phyloP scores from a whole-genome alignment of 1,140 invertebrate species.

The Brachionus rotundiformis region DNA sequence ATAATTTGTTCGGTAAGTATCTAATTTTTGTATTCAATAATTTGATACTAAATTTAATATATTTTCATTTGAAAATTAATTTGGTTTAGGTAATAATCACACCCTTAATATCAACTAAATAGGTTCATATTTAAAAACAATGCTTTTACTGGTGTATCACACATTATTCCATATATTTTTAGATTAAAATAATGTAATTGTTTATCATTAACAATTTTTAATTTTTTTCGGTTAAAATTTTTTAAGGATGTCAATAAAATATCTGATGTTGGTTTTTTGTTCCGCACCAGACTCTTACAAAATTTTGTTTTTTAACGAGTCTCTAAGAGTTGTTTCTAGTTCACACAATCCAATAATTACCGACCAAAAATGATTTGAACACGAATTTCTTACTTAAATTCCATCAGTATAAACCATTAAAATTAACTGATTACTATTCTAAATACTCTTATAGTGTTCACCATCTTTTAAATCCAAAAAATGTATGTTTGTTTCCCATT shows the following conservation, averaged over 20 bases:
- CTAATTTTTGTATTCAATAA: too few species aligned
- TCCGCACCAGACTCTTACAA: background rate
- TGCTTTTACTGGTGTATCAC: too few species aligned
- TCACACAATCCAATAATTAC: background rate
- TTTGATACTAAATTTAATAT: too few species aligned
- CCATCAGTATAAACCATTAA: slow-evolving; percentile 8
- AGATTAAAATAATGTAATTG: too few species aligned
- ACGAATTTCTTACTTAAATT: background rate
- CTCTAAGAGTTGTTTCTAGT: background rate
- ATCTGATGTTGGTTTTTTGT: background rate
- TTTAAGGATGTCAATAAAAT: background rate
- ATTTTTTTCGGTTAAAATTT: too few species aligned
- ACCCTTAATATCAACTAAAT: too few species aligned
- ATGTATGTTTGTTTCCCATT: background rate
- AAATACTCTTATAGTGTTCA: background rate
- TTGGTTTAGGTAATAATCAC: too few species aligned
- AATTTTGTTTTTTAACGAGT: background rate
- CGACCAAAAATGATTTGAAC: background rate
- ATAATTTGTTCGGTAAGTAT: too few species aligned
- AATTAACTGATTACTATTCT: background rate
- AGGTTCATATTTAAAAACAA: too few species aligned
- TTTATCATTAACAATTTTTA: too few species aligned
- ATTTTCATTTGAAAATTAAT: too few species aligned
- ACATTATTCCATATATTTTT: too few species aligned
- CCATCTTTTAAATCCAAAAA: background rate